Evolutionary conservation across 2,888 invertebrate species (phyloP), one percentile per base, ranked within the genome.

Genomic region (Plutella xylostella): DNA sequence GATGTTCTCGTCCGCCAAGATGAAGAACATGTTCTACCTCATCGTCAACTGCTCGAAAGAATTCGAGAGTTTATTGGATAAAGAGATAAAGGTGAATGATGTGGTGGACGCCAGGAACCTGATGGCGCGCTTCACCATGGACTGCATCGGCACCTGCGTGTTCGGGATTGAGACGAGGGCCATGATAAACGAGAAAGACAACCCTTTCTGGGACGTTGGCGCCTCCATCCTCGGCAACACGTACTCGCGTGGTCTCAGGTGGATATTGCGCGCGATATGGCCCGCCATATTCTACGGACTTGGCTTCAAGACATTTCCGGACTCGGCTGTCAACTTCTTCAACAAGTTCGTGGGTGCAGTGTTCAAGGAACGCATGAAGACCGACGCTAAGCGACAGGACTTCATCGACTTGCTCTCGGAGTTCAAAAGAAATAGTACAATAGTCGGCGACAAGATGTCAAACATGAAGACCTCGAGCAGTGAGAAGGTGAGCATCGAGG

Each of bases 201-300:
- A 34, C n/a, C 20, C 28, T n/a, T 45, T 40, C n/a, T n/a, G n/a
- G n/a, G n/a, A n/a, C n/a, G n/a, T n/a, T n/a, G n/a, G n/a, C n/a
- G 12, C 12, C 17, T 28, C 11, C 15, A 28, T 28, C 34, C n/a
- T n/a, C n/a, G n/a, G n/a, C n/a, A n/a, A n/a, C n/a, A n/a, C n/a
- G n/a, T n/a, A n/a, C n/a, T n/a, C n/a, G n/a, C n/a, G n/a, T n/a
- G n/a, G n/a, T n/a, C n/a, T n/a, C n/a, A n/a, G n/a, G n/a, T n/a
- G n/a, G n/a, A n/a, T n/a, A n/a, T 38, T 48, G 0, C 57, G 65
- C 4, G 43, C 55, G 2, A 48, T 63, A 0, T 68, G 68, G 68
- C 68, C 68, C 0, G 45, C 45, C 0, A 44, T 61, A 4, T 68
- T 63, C 41, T 66, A 68, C 31, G 53, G 54, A 0, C 30, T 67